Percentiles rank a stretch among this genome's conserved stretches.
These are phyloP conservation scores for Pelodytes ibericus DNA, from an alignment of 2,797 vertebrate genomes.

Conservation along the genomic window DNA sequence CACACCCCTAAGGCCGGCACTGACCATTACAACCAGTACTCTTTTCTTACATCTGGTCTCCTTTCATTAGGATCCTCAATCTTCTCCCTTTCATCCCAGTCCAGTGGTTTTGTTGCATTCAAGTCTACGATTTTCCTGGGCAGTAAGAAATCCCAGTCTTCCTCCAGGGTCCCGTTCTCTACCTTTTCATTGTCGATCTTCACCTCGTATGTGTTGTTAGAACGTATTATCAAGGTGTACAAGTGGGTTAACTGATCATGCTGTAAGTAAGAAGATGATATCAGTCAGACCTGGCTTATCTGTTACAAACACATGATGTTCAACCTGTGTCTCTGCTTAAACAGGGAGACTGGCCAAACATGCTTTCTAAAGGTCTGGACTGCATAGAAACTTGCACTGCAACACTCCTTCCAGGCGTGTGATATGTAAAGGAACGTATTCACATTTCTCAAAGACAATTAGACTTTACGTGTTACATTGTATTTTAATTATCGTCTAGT, in stretches of 20 bases:
- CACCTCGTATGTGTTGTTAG: conserved; percentile 85
- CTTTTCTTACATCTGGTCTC: conserved; percentile 78
- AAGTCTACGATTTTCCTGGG: conserved; percentile 81
- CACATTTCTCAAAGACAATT: too few relatives aligned
- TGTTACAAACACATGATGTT: too few relatives aligned
- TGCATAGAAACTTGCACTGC: too few relatives aligned
- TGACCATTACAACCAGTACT: not conserved
- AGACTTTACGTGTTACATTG: too few relatives aligned
- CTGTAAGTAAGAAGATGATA: conserved; percentile 61
- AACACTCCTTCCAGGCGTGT: too few relatives aligned
- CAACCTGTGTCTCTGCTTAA: too few relatives aligned
- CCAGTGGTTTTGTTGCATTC: conserved; percentile 80
- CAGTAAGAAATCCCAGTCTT: conserved; percentile 85
- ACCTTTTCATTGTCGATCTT: conserved; percentile 88
- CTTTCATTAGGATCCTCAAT: conserved; percentile 81
- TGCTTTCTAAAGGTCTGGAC: too few relatives aligned
- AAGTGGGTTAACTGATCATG: conserved; percentile 84
- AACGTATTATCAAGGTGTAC: conserved; percentile 81
- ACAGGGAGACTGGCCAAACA: too few relatives aligned
- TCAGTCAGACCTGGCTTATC: too few relatives aligned
- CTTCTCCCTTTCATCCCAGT: conserved; percentile 83
- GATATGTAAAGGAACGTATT: too few relatives aligned
- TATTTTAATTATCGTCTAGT: too few relatives aligned
- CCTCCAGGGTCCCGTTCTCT: conserved; percentile 78
- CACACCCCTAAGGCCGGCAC: too few relatives aligned